These are phyloP conservation scores for Listronotus bonariensis DNA, from an alignment of 1,140 invertebrate genomes.

Conservation along the genomic window DNA sequence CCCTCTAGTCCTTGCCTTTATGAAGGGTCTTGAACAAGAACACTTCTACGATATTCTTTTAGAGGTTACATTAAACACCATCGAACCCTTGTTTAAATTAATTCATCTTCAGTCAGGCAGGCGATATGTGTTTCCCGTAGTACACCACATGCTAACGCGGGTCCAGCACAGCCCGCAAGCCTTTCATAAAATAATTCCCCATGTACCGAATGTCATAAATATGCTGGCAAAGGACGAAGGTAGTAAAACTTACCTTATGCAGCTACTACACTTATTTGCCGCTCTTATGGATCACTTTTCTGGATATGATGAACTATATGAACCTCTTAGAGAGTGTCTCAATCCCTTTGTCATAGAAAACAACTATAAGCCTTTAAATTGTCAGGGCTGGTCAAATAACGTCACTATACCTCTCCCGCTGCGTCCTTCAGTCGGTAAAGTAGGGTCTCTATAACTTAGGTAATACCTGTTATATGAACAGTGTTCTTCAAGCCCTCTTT, in stretches of 20 bases:
- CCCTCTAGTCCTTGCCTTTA: conserved; percentile 60
- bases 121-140: conserved; percentile 57
- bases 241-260: conserved; percentile 56
- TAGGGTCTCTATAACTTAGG: conserved; percentile 83
- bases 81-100: conserved; percentile 57
- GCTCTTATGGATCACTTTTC: conserved; percentile 59
- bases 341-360: conserved; percentile 31
- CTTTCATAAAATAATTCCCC: conserved; percentile 58
- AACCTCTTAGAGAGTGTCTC: conserved; percentile 44
- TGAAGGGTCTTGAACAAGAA: conserved; percentile 58
- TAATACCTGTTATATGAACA: conserved; percentile 89
- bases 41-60: conserved; percentile 58
- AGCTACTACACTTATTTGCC: conserved; percentile 58
- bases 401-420: conserved; percentile 12
- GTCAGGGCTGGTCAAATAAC: conserved; percentile 43
- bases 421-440: conserved; percentile 59
- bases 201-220: conserved; percentile 49
- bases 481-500: conserved; percentile 78
- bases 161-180: conserved; percentile 55
- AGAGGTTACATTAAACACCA: conserved; percentile 58
- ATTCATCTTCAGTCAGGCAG: conserved; percentile 57
- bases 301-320: conserved; percentile 55
- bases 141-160: conserved; percentile 61
- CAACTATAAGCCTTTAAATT: conserved; percentile 41
- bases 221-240: conserved; percentile 55